Conservation (phyloP, 2,888 invertebrate species). For the Leptura quadrifasciata region DNA sequence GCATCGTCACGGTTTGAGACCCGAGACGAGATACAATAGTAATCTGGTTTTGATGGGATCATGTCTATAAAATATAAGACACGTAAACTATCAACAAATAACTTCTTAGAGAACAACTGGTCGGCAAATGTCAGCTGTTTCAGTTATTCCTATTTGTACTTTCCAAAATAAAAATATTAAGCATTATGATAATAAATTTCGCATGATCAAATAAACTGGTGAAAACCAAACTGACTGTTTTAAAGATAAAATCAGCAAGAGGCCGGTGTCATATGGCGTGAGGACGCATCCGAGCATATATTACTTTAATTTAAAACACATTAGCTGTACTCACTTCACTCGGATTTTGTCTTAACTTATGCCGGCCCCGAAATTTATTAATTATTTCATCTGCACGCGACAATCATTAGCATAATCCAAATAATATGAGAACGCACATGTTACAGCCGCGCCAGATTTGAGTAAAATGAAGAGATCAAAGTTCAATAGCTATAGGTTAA, state of each 20-base stretch:
- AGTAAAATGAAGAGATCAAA: neutral
- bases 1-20: constrained; percentile 3
- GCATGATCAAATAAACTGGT: constrained; percentile 21
- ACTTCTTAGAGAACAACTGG: neutral
- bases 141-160: neutral
- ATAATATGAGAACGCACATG: neutral
- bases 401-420: constrained; percentile 10
- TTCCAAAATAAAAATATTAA: constrained; percentile 9
- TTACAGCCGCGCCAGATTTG: neutral
- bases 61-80: neutral
- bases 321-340: constrained; percentile 28
- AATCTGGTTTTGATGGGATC: constrained; percentile 7
- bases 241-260: constrained; percentile 38
- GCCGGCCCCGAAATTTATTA: constrained; percentile 19
- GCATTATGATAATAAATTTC: constrained; percentile 20
- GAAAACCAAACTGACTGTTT: constrained; percentile 29
- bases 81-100: constrained; percentile 4
- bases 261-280: constrained; percentile 37
- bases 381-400: constrained; percentile 30
- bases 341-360: constrained; percentile 20
- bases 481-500: too few species aligned
- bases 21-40: constrained; percentile 3
- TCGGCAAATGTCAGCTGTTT: neutral
- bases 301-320: constrained; percentile 33
- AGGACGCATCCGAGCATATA: constrained; percentile 35